Conservation (phyloP, 2,113 vertebrate genomes). For the Centropus bengalensis region DNA sequence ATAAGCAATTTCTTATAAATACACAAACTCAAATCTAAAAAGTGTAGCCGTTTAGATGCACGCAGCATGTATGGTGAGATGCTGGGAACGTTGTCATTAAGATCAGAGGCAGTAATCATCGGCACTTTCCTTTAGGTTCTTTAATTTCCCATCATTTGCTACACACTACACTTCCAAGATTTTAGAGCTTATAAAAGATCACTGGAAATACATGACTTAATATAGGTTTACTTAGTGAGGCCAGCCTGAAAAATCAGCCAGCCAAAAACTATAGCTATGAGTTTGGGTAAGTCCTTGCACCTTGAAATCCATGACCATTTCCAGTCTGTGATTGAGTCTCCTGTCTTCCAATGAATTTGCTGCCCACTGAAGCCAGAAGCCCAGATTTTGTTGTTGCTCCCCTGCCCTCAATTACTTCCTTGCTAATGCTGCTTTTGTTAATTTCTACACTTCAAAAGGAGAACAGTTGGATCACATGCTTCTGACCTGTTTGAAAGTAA, state of each 20-base stretch:
- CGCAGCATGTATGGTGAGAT: not conserved
- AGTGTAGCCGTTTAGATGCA: not conserved
- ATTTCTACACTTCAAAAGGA: not conserved
- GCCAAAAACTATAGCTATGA: not conserved
- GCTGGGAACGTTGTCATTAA: not conserved
- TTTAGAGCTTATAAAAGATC: not conserved
- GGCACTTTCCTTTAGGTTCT: not conserved
- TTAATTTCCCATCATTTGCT: not conserved
- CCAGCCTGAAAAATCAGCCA: not conserved
- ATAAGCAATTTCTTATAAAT: not conserved
- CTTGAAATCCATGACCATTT: not conserved
- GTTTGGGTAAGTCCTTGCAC: not conserved
- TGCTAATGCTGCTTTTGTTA: not conserved
- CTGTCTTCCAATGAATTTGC: not conserved
- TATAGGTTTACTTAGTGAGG: not conserved
- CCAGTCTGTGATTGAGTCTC: not conserved
- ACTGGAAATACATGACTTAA: not conserved
- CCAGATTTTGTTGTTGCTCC: not conserved
- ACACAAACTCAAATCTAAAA: not conserved
- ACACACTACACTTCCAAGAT: not conserved
- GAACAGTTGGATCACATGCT: not conserved
- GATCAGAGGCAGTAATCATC: not conserved
- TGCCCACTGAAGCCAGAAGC: not conserved
- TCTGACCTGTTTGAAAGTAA: not conserved
- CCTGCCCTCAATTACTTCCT: rapidly evolving